Evolutionary conservation across 2,113 vertebrate genomes (phyloP).

Genomic region (Corydoras sp.): DNA sequence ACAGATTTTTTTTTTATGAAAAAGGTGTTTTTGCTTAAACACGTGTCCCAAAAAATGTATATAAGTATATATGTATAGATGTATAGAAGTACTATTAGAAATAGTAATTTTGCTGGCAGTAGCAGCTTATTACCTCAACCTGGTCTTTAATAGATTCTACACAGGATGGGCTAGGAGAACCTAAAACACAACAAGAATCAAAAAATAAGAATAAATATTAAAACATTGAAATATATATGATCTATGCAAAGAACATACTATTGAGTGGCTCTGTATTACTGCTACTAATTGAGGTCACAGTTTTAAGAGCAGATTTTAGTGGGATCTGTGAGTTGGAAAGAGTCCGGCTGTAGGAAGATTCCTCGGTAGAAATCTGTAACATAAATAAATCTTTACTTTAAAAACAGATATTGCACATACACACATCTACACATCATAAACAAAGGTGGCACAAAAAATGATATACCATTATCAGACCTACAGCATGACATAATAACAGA

Average conservation of each 20-base stretch:
- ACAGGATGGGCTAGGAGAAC: constrained; percentile 84
- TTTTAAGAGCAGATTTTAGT: constrained; percentile 87
- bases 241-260: constrained; percentile 57
- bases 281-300: constrained; percentile 65
- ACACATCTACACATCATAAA: not conserved
- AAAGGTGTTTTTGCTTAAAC: too few species aligned
- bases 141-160: constrained; percentile 67
- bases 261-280: constrained; percentile 61
- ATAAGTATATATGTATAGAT: too few species aligned
- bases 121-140: constrained; percentile 68
- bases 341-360: constrained; percentile 69
- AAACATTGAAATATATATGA: not conserved
- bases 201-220: not conserved
- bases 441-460: not conserved
- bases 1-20: too few species aligned
- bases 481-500: too few species aligned
- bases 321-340: constrained; percentile 73
- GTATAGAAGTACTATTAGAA: too few species aligned
- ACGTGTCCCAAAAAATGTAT: too few species aligned
- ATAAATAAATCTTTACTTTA: constrained; percentile 11
- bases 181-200: constrained; percentile 41
- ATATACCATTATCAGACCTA: too few species aligned
- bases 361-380: constrained; percentile 73
- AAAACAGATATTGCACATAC: not conserved
- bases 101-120: too few species aligned